Percentiles rank a stretch among this genome's conserved stretches.
These are phyloP conservation scores for Turritopsis rubra DNA, from an alignment of 30 jellyfish, hydroid and myxozoan genomes.

Conservation along the genomic window DNA sequence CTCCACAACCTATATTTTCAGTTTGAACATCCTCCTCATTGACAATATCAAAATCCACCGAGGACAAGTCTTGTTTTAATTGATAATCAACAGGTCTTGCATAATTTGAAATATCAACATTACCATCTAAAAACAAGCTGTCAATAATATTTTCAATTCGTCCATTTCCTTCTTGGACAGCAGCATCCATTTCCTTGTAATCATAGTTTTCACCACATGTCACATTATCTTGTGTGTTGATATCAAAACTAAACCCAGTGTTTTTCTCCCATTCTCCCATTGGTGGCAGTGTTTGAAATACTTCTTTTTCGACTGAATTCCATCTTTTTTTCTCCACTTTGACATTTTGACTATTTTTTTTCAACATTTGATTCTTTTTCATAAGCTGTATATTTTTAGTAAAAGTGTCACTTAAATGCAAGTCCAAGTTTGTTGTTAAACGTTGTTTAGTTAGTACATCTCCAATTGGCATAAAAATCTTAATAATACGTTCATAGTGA, in stretches of 20 bases:
- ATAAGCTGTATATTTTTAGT: not conserved
- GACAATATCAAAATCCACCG: not conserved
- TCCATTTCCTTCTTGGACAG: not conserved
- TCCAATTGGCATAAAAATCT: not conserved
- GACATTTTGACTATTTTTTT: not conserved
- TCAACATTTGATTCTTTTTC: not conserved
- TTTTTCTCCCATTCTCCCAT: slow-evolving; percentile 9
- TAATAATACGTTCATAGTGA: not conserved
- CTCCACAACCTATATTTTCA: not conserved
- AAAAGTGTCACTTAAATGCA: not conserved
- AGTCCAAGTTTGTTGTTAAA: not conserved
- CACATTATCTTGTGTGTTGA: not conserved
- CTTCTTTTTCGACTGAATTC: not conserved
- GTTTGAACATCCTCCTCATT: not conserved
- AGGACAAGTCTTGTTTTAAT: not conserved
- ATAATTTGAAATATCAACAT: not conserved
- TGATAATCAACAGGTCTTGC: not conserved
- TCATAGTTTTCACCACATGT: not conserved
- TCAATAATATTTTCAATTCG: no score
- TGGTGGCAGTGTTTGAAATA: slow-evolving; percentile 21
- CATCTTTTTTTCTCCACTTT: not conserved
- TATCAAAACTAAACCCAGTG: not conserved
- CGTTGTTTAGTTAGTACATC: not conserved
- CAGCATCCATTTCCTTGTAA: not conserved
- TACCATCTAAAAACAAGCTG: not conserved